These are phyloP conservation scores for Danio albolineatus DNA, from an alignment of 2,797 vertebrate species.

Conservation along the genomic window DNA sequence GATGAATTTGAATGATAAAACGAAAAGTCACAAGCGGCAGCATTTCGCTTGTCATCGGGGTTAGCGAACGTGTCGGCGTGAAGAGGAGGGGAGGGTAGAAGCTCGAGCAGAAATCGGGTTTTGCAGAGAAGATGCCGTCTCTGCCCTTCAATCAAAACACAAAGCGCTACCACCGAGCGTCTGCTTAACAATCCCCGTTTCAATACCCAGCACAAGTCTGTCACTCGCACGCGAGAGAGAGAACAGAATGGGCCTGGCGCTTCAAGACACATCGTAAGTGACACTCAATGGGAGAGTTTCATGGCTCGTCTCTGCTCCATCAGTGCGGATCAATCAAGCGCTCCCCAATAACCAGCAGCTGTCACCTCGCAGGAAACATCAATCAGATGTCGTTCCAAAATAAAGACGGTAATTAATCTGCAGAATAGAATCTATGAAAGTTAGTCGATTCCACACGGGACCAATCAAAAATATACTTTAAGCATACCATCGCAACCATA, in stretches of 20 bases:
- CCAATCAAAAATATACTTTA: conserved; percentile 31
- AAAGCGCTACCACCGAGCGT: conserved; percentile 76
- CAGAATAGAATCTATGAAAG: neutral
- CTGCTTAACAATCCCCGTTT: conserved; percentile 74
- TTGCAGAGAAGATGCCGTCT: conserved; percentile 45
- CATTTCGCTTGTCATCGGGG: conserved; percentile 71
- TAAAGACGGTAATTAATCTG: conserved; percentile 36
- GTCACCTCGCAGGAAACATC: conserved; percentile 66
- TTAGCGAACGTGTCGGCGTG: conserved; percentile 58
- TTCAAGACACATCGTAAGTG: conserved; percentile 68
- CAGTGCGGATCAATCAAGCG: conserved; percentile 80
- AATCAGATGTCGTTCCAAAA: conserved; percentile 60
- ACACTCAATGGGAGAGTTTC: conserved; percentile 74
- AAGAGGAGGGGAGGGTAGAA: conserved; percentile 64
- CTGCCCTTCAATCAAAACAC: conserved; percentile 75
- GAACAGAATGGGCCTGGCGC: conserved; percentile 74
- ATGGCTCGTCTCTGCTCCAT: conserved; percentile 76
- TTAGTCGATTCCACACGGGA: conserved; percentile 23
- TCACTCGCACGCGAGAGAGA: conserved; percentile 68
- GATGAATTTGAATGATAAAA: conserved; percentile 78
- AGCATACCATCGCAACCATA: neutral
- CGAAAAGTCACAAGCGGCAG: conserved; percentile 74
- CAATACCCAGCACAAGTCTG: conserved; percentile 74
- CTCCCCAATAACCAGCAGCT: conserved; percentile 72
- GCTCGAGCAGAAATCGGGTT: conserved; percentile 21